Base-by-base conservation (phyloP, 2,797 vertebrate species). In the Tapera naevia region DNA sequence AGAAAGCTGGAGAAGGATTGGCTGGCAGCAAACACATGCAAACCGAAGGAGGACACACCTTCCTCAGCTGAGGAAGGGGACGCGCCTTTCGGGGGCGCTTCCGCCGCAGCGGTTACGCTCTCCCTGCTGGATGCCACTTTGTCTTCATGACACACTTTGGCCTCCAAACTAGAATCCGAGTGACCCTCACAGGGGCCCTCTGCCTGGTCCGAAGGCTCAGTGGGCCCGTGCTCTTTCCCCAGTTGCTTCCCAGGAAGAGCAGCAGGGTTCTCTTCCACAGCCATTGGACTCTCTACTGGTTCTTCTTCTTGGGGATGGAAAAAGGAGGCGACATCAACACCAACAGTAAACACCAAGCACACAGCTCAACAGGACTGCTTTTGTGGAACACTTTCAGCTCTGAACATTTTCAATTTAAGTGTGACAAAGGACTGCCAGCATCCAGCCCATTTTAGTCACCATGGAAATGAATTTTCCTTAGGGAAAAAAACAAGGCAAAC, bases 231-330 rank as follows among this genome's bases (percentile, higher is more conserved):
- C 97, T 98, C 98, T 97, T 98, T 98, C 97, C 98, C 98, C 95
- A 91, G 66, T 97, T 98, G 97, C 97, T 97, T 98, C 98, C 98
- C 98, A 98, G 98, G 98, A 98, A 99, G 98, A 99, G 98, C 97
- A 96, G 98, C 97, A 98, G 98, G 97, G 97, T 98, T 98, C 93
- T 96, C 97, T 97, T 98, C 98, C 97, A 98, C 98, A 97, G 98
- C 97, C 97, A 98, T 96, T 86, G 72, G 98, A 98, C 98, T 98
- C 98, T 99, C 98, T 98, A 99, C 97, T 91, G 97, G 98, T 98
- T 99, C 98, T 98, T 99, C 98, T 99, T 98, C 97, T 99, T 98
- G 97, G 97, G 98, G 97, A 98, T 97, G 98, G 97, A 98, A 98
- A 99, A 98, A 99, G 98, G 98, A 98, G 98, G 98, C 96, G 94